These are phyloP conservation scores for Rhizomys pruinosus DNA, from an alignment of 2,113 vertebrate genomes.

Conservation along the genomic window DNA sequence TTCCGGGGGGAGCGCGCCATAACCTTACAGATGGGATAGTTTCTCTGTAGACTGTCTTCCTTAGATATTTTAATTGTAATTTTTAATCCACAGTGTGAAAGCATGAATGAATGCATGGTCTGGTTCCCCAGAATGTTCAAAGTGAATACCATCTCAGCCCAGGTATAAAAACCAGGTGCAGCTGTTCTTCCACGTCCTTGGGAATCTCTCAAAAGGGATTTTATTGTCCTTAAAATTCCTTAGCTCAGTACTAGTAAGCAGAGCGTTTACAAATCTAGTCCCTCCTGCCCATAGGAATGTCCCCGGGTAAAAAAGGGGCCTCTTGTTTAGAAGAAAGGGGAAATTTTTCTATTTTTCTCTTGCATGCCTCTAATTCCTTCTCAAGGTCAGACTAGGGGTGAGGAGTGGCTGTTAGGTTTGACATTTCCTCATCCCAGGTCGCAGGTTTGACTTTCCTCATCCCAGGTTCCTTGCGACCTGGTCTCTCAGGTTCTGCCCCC, in stretches of 20 bases:
- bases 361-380: neutral
- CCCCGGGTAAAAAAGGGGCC: neutral
- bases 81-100: too few species aligned
- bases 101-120: too few species aligned
- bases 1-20: too few species aligned
- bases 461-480: neutral
- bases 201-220: neutral
- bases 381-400: neutral
- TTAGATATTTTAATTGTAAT: neutral
- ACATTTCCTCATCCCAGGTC: neutral
- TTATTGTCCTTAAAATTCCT: neutral
- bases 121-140: neutral
- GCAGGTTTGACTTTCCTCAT: neutral
- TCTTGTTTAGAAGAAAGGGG: too few species aligned
- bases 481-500: neutral
- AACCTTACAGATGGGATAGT: too few species aligned
- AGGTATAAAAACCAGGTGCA: neutral
- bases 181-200: neutral
- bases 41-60: neutral
- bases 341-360: neutral
- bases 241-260: neutral
- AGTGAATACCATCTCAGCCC: neutral
- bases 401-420: neutral
- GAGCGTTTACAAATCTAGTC: neutral
- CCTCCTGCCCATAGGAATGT: neutral